phyloP scores from a whole-genome alignment of 2,113 vertebrate genomes.

The Cercocebus atys region DNA sequence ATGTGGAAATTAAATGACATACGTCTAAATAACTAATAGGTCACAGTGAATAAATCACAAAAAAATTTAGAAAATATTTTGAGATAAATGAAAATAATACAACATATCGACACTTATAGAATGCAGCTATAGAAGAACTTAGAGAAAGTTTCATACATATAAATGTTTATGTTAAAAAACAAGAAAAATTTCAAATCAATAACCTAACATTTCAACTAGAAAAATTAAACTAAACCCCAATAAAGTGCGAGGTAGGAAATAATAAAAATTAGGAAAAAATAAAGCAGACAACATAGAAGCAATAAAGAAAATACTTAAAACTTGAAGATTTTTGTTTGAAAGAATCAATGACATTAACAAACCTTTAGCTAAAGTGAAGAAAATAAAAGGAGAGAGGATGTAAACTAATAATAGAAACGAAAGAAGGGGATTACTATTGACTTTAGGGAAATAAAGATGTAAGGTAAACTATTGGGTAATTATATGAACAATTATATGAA shows the following conservation, averaged over 20 bases:
- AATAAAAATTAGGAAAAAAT: background rate
- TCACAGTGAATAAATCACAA: background rate
- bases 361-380: background rate
- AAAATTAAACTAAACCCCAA: background rate
- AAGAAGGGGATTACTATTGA: background rate
- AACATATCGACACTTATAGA: background rate
- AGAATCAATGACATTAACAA: background rate
- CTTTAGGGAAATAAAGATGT: background rate
- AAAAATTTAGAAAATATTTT: background rate
- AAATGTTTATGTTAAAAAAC: background rate
- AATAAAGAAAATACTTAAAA: background rate
- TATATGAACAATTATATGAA: background rate
- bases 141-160: background rate
- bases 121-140: background rate
- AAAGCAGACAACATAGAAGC: background rate
- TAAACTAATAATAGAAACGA: background rate
- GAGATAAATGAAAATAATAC: background rate
- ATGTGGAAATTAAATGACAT: background rate
- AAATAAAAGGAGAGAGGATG: background rate
- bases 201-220: background rate
- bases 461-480: background rate
- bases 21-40: background rate
- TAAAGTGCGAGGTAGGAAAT: background rate
- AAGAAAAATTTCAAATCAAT: background rate
- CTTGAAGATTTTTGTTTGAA: background rate